Percentiles rank a stretch among this genome's conserved stretches.
Evolutionary conservation across 2,888 invertebrate species (phyloP).

Genomic region (Priapulus caudatus): DNA sequence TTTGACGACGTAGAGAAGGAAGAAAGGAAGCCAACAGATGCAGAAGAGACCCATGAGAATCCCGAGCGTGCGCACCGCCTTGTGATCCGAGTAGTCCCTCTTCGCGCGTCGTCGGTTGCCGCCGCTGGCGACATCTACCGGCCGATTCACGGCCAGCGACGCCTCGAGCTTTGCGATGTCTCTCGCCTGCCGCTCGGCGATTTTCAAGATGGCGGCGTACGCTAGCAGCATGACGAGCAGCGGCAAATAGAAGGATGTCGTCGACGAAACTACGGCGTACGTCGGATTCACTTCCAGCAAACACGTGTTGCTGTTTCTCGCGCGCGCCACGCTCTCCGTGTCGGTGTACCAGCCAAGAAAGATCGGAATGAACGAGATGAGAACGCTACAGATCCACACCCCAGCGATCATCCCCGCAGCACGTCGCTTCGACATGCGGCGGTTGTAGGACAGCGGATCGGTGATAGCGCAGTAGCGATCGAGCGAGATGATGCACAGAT

Average conservation of each 20-base stretch:
- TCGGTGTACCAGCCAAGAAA: slow-evolving; percentile 33
- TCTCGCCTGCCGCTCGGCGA: slow-evolving; percentile 29
- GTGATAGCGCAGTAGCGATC: slow-evolving; percentile 34
- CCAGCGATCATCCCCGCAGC: slow-evolving; percentile 25
- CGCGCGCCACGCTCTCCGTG: slow-evolving; percentile 10
- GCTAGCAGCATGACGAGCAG: slow-evolving; percentile 32
- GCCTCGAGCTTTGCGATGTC: slow-evolving; percentile 27
- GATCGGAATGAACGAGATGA: slow-evolving; percentile 35
- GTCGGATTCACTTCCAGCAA: slow-evolving; percentile 27
- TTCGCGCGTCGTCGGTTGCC: slow-evolving; percentile 12
- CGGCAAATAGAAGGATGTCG: slow-evolving; percentile 33
- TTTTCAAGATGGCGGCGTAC: slow-evolving; percentile 29
- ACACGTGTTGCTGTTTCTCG: slow-evolving; percentile 17
- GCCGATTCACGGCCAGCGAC: slow-evolving; percentile 22
- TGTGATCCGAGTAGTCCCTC: slow-evolving; percentile 19
- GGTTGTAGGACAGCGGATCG: slow-evolving; percentile 29
- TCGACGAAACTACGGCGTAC: slow-evolving; percentile 33
- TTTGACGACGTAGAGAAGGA: slow-evolving; percentile 23
- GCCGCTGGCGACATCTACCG: no score
- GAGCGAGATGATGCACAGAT: slow-evolving; percentile 32
- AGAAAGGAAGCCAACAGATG: slow-evolving; percentile 25
- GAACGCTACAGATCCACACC: slow-evolving; percentile 29
- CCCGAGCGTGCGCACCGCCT: slow-evolving; percentile 24
- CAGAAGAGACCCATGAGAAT: slow-evolving; percentile 24
- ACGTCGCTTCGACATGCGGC: slow-evolving; percentile 25